Percentiles rank a stretch among this genome's conserved stretches.
These are phyloP conservation scores for Xyrauchen texanus DNA, from an alignment of 2,113 vertebrate species.

Conservation along the genomic window DNA sequence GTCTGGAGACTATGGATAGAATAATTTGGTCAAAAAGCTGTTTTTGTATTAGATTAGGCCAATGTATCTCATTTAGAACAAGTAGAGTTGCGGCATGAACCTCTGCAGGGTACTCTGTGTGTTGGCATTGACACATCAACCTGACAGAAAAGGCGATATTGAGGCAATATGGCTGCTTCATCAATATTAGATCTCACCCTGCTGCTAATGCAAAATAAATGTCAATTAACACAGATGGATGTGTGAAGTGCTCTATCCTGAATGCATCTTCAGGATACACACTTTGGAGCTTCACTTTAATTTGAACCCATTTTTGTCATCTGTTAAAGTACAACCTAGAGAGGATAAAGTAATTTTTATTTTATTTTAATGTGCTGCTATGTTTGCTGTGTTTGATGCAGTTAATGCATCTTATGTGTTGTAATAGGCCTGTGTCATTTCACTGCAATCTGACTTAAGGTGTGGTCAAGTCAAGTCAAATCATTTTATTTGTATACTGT, in stretches of 20 bases:
- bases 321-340: slow-evolving; percentile 19
- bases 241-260: slow-evolving; percentile 21
- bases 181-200: slow-evolving; percentile 82
- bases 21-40: slow-evolving; percentile 85
- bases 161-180: slow-evolving; percentile 84
- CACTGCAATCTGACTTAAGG: no score
- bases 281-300: background rate
- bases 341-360: slow-evolving; percentile 2
- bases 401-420: no score
- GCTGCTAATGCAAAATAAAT: slow-evolving; percentile 91
- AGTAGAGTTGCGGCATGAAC: slow-evolving; percentile 79
- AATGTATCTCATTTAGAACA: slow-evolving; percentile 92
- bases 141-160: slow-evolving; percentile 78
- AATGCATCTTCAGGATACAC: slow-evolving; percentile 4
- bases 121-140: slow-evolving; percentile 64
- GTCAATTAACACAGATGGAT: slow-evolving; percentile 90
- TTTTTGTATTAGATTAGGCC: slow-evolving; percentile 88
- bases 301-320: slow-evolving; percentile 22
- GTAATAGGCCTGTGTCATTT: no score
- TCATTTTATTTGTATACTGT: no score
- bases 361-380: no score
- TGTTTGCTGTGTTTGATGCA: no score
- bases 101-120: slow-evolving; percentile 79
- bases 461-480: no score
- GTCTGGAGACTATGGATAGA: slow-evolving; percentile 62